A percentile compares a stretch with the other conserved stretches of the same genome.
phyloP scores from a whole-genome alignment of 2,113 vertebrate species.

The Holacanthus passer region DNA sequence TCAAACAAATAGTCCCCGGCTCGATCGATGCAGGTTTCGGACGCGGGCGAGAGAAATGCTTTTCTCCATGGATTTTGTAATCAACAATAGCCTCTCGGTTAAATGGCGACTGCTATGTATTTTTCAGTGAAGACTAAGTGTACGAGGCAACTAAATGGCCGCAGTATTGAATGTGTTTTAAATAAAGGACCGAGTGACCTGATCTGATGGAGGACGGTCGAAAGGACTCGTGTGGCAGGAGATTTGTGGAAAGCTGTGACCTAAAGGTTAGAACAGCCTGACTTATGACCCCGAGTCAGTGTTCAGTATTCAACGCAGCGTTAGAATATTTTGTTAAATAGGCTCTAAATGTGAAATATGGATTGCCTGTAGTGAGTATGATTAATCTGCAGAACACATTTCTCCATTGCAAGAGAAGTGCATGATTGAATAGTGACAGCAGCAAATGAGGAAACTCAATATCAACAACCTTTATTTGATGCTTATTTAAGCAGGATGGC shows the following conservation, averaged over 20 bases:
- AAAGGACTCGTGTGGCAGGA: not conserved
- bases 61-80: conserved; percentile 77
- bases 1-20: conserved; percentile 66
- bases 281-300: not conserved
- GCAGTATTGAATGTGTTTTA: conserved; percentile 37
- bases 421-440: not conserved
- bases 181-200: conserved; percentile 36
- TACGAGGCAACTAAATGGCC: conserved; percentile 36
- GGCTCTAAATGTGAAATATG: not conserved
- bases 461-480: not conserved
- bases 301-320: not conserved
- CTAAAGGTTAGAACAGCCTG: conserved; percentile 1
- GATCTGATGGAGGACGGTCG: conserved; percentile 9
- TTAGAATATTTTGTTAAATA: not conserved
- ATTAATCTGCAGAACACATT: not conserved
- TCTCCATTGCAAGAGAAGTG: not conserved
- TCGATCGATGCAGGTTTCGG: conserved; percentile 69
- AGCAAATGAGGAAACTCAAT: conserved; percentile 11
- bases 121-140: conserved; percentile 46
- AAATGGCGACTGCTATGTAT: conserved; percentile 13
- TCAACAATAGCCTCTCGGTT: conserved; percentile 58
- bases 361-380: not conserved
- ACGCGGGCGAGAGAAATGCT: conserved; percentile 50
- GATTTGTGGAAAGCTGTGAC: conserved; percentile 17
- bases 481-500: not conserved